Evolutionary conservation across 1,140 invertebrate species (phyloP), one percentile per base, ranked within the genome.

Genomic region (Formica exsecta): DNA sequence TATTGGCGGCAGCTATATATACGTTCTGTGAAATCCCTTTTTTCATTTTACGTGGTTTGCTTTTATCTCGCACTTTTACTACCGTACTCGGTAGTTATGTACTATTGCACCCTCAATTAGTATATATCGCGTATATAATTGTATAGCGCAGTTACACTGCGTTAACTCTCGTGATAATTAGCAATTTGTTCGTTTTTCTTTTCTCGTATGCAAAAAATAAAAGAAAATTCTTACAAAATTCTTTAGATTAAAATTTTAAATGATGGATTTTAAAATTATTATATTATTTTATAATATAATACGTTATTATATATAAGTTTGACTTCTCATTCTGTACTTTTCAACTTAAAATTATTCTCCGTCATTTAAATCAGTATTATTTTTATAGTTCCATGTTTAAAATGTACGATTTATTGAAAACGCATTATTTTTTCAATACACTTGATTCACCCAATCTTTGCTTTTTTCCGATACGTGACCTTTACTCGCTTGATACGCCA

Each of bases 61-160:
- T 62, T 83, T 83, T 74, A 83, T 70, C 44, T 41, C 32, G 54
- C 25, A 59, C 13, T 83, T 81, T 61, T 73, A 38, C 54, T 19
- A 32, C 16, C 25, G 9, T 44, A 3, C 36, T 44, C 25, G 68
- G 4, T 54, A 8, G 25, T 73, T 44, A 7, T 11, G 25, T 25
- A 25, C 13, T 13, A 61, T 29, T 22, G 16, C n/a, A 9, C 6
- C 11, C 1, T 61, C 38, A 22, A 44, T 25, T 19, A 38, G 25
- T 22, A 51, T 51, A 19, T 51, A 73, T 73, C 51, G 16, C 25
- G 11, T 7, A 6, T 51, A 32, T 16, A 16, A 32, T 77, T 65
- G 29, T 7, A 16, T 22, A 16, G 5, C 32, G 16, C 54, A 25
- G 19, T 48, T 36, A n/a, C 41, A 13, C 16, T 5, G 41, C 62